Evolutionary conservation across 2,113 vertebrate species (phyloP).

Genomic region (Ctenodactylus gundi): DNA sequence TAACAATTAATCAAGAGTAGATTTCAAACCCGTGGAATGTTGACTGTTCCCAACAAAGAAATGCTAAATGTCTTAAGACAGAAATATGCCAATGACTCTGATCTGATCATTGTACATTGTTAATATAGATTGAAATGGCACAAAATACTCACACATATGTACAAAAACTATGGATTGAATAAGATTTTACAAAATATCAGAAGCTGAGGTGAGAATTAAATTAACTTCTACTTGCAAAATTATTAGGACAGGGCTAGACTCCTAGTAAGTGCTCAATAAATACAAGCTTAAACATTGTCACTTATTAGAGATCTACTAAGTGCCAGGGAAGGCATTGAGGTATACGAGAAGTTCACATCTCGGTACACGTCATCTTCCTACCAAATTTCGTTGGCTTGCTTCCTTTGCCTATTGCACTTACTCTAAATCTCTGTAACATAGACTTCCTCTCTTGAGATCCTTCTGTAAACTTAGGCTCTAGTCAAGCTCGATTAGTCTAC

Average conservation of each 20-base stretch:
- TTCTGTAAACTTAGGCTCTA: not conserved
- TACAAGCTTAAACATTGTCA: not conserved
- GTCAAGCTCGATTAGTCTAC: not conserved
- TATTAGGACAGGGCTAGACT: not conserved
- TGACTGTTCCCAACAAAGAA: not conserved
- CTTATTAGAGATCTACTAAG: not conserved
- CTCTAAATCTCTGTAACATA: not conserved
- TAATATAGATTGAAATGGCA: not conserved
- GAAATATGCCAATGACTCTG: not conserved
- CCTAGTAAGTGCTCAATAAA: not conserved
- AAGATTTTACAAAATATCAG: not conserved
- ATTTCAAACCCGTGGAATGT: not conserved
- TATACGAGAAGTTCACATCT: not conserved
- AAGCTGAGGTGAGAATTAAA: not conserved
- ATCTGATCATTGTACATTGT: not conserved
- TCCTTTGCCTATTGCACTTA: not conserved
- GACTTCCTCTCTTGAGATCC: not conserved
- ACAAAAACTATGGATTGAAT: not conserved
- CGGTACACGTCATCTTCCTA: not conserved
- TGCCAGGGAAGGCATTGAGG: not conserved
- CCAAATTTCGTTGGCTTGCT: not conserved
- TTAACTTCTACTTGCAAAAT: not conserved
- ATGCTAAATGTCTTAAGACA: not conserved
- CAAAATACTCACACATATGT: not conserved
- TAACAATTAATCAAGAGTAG: not conserved